Evolutionary conservation across 2,888 invertebrate species (phyloP).

Genomic region (Leptothorax acervorum): DNA sequence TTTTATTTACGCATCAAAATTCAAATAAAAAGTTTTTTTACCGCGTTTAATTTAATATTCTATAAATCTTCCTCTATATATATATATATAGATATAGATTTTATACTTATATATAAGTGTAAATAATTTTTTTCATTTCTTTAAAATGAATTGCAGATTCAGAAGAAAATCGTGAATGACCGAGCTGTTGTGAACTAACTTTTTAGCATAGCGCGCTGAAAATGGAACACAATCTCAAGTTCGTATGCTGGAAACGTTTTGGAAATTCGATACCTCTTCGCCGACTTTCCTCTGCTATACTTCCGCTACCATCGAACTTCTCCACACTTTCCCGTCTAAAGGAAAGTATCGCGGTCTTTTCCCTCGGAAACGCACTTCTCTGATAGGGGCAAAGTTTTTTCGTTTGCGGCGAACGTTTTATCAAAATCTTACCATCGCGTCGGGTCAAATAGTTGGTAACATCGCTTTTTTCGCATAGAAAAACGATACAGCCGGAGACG

Average conservation of each 20-base stretch:
- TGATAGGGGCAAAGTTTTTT: conserved; percentile 21
- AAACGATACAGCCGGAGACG: conserved; percentile 11
- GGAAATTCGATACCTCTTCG: conserved; percentile 36
- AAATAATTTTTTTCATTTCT: not conserved
- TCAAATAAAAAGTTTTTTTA: not conserved
- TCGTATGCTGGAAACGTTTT: conserved; percentile 23
- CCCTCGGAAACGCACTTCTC: conserved; percentile 12
- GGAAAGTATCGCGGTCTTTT: conserved; percentile 30
- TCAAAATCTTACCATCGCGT: conserved; percentile 27
- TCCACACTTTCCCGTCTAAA: conserved; percentile 1
- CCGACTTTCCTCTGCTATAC: conserved; percentile 14
- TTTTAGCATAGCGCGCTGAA: conserved; percentile 44
- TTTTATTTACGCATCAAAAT: not conserved
- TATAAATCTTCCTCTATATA: not conserved
- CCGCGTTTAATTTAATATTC: not conserved
- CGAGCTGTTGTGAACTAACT: conserved; percentile 5
- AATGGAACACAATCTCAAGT: conserved; percentile 30
- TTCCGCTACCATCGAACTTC: conserved; percentile 43
- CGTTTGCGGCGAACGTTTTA: conserved; percentile 18
- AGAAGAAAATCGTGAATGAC: not conserved
- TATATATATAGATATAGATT: not conserved
- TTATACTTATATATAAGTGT: not conserved
- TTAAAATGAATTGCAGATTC: not conserved
- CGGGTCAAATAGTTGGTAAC: conserved; percentile 35
- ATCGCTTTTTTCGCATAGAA: conserved; percentile 35